phyloP scores from a whole-genome alignment of 2,888 invertebrate species.

The Smittia sp. region DNA sequence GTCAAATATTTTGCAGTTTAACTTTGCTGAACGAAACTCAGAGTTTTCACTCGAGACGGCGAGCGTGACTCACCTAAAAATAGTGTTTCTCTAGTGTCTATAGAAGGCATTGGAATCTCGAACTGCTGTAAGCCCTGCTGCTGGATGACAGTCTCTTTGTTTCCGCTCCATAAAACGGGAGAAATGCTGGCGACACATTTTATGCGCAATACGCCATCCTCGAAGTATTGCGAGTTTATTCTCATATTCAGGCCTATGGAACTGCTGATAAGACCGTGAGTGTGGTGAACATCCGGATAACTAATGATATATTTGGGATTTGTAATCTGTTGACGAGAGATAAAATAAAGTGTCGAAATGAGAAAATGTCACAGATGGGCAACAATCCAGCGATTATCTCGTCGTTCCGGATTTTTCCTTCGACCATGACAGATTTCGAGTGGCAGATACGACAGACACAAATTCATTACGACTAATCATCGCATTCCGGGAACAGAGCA shows the following conservation, averaged over 20 bases:
- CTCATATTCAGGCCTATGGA: constrained; percentile 60
- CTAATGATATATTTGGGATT: constrained; percentile 56
- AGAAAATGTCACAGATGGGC: constrained; percentile 24
- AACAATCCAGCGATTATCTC: not conserved
- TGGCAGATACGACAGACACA: not conserved
- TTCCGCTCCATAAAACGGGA: constrained; percentile 62
- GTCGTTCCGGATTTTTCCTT: not conserved
- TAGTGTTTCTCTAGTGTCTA: constrained; percentile 61
- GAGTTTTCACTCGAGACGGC: too few relatives aligned
- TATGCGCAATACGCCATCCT: constrained; percentile 60
- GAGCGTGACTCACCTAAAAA: constrained; percentile 62
- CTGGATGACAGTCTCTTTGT: constrained; percentile 60
- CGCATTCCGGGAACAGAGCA: not conserved
- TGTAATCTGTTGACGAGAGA: constrained; percentile 52
- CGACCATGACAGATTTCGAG: not conserved
- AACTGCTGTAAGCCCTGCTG: constrained; percentile 50
- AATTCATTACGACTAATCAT: constrained; percentile 2
- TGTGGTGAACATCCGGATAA: constrained; percentile 58
- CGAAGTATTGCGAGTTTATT: constrained; percentile 58
- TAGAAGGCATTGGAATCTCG: constrained; percentile 47
- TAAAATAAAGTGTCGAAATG: constrained; percentile 35
- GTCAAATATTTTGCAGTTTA: too few relatives aligned
- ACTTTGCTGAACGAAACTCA: too few relatives aligned
- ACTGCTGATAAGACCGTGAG: constrained; percentile 60
- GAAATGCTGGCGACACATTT: constrained; percentile 62